Percentiles rank a stretch among this genome's conserved stretches.
Conservation (phyloP, 2,888 invertebrate genomes). For the Cheilosia urbana region DNA sequence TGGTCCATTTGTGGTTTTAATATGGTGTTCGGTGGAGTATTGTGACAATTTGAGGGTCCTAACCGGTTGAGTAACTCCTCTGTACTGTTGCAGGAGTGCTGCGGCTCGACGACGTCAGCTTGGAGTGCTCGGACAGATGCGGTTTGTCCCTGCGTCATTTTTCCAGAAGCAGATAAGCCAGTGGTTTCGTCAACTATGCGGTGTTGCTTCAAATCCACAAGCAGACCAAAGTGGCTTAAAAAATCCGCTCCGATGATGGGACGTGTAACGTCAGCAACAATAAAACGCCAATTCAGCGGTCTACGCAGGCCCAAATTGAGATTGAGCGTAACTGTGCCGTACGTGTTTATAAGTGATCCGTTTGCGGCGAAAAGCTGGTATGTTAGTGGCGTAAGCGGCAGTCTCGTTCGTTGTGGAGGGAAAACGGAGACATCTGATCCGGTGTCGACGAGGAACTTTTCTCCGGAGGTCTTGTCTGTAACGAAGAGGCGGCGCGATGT, state of each 20-base stretch:
- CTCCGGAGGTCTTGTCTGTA: too few species aligned
- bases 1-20: constrained; percentile 21
- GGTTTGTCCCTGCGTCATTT: not conserved
- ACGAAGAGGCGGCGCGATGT: too few species aligned
- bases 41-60: not conserved
- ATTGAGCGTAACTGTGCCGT: constrained; percentile 9
- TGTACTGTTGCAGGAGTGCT: constrained; percentile 1
- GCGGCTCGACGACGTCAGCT: not conserved
- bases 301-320: constrained; percentile 20
- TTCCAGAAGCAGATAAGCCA: not conserved
- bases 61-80: constrained; percentile 16
- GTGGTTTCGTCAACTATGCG: constrained; percentile 19
- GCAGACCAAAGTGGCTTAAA: constrained; percentile 16
- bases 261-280: constrained; percentile 19
- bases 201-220: constrained; percentile 7
- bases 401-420: too few species aligned
- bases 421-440: too few species aligned
- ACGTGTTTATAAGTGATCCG: constrained; percentile 46
- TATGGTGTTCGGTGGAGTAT: constrained; percentile 30
- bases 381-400: too few species aligned
- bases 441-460: too few species aligned
- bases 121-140: constrained; percentile 15
- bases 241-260: constrained; percentile 25
- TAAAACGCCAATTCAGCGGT: constrained; percentile 13
- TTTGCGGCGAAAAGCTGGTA: constrained; percentile 17